A percentile compares a stretch with the other conserved stretches of the same genome.
phyloP scores from a whole-genome alignment of 2,113 vertebrate genomes.

The Spheniscus mendiculus region DNA sequence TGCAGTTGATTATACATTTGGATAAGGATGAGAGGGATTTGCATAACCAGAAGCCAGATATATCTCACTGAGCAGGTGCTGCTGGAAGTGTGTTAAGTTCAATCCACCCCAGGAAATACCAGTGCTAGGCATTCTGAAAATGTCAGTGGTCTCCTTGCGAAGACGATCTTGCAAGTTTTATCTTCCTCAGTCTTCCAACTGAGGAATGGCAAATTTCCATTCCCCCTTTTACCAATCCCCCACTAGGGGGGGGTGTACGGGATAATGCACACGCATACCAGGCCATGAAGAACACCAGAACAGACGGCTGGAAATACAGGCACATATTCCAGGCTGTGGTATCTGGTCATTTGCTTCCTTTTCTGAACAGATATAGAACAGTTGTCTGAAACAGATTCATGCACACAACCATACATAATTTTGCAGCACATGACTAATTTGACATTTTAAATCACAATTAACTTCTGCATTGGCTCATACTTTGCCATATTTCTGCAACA shows the following conservation, averaged over 20 bases:
- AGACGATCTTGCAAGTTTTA: neutral
- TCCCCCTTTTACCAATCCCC: neutral
- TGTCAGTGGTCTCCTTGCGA: neutral
- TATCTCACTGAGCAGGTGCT: neutral
- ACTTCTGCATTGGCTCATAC: neutral
- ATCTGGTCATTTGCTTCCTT: neutral
- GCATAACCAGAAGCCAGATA: neutral
- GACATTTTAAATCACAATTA: neutral
- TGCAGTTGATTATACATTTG: neutral
- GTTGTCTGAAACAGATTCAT: neutral
- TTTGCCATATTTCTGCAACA: neutral
- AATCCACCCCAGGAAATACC: neutral
- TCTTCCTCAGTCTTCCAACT: neutral
- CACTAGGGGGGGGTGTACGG: neutral
- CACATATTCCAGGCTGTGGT: neutral
- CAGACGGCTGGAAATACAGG: accelerated
- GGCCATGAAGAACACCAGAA: neutral
- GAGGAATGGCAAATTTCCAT: neutral
- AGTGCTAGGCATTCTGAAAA: neutral
- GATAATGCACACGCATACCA: accelerated
- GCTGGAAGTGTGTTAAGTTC: neutral
- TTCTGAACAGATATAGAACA: neutral
- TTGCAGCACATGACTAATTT: neutral
- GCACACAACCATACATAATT: neutral
- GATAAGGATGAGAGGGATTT: neutral